Conservation (phyloP, 37 sponge, comb jelly and placozoan genomes). For the Aphrocallistes beatrix region DNA sequence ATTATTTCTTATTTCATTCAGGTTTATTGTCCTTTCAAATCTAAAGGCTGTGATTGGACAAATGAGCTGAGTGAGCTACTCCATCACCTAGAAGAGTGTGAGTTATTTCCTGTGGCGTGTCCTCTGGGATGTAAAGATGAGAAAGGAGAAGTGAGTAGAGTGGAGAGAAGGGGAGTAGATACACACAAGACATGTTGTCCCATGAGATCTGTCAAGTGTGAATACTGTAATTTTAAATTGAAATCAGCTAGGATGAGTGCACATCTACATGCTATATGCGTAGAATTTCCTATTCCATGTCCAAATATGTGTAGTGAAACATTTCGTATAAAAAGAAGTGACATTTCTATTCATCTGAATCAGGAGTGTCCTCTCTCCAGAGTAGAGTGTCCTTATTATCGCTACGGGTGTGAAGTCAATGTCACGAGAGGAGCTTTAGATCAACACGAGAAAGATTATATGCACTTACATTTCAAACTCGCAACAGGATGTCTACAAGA, state of each 20-base stretch:
- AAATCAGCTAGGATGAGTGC: not conserved
- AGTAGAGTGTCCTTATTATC: not conserved
- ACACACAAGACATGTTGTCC: not conserved
- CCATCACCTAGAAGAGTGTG: not conserved
- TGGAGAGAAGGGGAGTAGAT: not conserved
- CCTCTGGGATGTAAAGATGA: not conserved
- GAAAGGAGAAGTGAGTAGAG: not conserved
- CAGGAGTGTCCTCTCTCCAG: not conserved
- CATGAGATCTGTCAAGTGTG: not conserved
- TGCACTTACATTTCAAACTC: not conserved
- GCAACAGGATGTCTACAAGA: too few species aligned
- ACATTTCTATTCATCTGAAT: not conserved
- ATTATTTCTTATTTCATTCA: too few species aligned
- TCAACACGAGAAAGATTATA: too few species aligned
- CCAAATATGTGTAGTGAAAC: not conserved
- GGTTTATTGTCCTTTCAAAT: not conserved
- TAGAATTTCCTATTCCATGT: not conserved
- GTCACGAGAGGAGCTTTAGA: too few species aligned
- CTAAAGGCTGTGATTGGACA: not conserved
- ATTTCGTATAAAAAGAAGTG: not conserved
- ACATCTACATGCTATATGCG: slow-evolving; percentile 5
- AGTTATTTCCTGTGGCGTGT: not conserved
- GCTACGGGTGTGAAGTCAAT: not conserved
- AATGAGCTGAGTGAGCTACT: not conserved
- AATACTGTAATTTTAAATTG: not conserved